These are phyloP conservation scores for Salvelinus alpinus DNA, from an alignment of 2,113 vertebrate species.

Conservation along the genomic window DNA sequence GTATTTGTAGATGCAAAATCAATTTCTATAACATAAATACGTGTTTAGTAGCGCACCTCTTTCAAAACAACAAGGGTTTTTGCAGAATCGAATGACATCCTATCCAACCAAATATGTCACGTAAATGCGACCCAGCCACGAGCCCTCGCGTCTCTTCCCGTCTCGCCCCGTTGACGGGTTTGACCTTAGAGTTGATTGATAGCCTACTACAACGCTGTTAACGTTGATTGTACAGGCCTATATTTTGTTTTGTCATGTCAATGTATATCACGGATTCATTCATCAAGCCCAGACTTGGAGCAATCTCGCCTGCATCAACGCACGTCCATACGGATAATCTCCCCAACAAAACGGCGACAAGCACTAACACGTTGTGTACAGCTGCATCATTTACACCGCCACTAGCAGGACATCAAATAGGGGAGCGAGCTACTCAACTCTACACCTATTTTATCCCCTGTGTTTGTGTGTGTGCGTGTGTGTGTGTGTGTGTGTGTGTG, in stretches of 20 bases:
- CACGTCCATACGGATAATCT: conserved; percentile 8
- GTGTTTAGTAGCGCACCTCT: not conserved
- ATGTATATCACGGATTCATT: not conserved
- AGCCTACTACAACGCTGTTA: not conserved
- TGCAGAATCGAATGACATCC: no score
- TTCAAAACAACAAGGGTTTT: not conserved
- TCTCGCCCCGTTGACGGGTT: not conserved
- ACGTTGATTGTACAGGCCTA: conserved; percentile 10
- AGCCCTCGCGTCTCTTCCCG: not conserved
- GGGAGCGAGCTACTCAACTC: conserved; percentile 1
- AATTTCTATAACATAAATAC: not conserved
- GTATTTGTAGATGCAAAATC: not conserved
- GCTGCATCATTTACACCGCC: conserved; percentile 5
- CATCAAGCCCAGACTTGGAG: not conserved
- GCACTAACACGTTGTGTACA: conserved; percentile 2
- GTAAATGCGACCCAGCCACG: not conserved
- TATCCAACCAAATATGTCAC: not conserved
- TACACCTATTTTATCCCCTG: not conserved
- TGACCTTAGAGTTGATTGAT: conserved; percentile 16
- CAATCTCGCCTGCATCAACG: conserved; percentile 5
- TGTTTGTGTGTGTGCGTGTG: no score
- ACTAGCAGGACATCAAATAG: conserved; percentile 6
- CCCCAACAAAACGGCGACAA: conserved; percentile 3
- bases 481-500: no score
- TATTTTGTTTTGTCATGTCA: conserved; percentile 9